These are phyloP conservation scores for Rattus norvegicus DNA, from an alignment of 2,113 vertebrate species.

Conservation along the genomic window DNA sequence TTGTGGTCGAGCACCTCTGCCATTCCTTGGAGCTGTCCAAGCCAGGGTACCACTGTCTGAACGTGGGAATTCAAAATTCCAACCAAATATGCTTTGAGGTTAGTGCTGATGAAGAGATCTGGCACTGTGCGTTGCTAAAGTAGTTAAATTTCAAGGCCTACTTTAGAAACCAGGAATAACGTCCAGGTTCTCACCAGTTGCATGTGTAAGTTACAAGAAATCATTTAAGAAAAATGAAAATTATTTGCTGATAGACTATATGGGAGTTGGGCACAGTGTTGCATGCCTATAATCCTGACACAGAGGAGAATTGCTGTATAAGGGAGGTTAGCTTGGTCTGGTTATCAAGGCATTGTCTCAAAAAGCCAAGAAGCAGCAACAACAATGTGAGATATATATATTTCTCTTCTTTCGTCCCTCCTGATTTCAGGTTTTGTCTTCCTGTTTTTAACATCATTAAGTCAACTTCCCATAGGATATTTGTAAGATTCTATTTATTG, in stretches of 20 bases:
- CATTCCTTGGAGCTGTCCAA: slow-evolving; percentile 43
- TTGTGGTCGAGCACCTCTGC: background rate
- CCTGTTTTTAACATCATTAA: background rate
- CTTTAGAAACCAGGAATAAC: slow-evolving; percentile 12
- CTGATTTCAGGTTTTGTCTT: background rate
- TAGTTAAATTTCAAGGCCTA: background rate
- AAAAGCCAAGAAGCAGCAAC: background rate
- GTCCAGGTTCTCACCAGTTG: background rate
- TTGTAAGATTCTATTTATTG: background rate
- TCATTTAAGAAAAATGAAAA: slow-evolving; percentile 19
- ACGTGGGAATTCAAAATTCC: slow-evolving; percentile 52
- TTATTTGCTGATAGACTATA: background rate
- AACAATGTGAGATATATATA: too few relatives aligned
- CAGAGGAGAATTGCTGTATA: background rate
- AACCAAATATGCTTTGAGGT: slow-evolving; percentile 14
- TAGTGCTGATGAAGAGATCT: background rate
- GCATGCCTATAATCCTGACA: background rate
- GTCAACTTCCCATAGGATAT: background rate
- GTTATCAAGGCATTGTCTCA: background rate
- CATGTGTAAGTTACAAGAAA: background rate
- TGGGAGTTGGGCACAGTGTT: background rate
- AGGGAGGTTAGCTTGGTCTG: background rate
- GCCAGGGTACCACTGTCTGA: slow-evolving; percentile 47
- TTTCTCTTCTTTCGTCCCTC: background rate
- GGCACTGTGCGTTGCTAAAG: background rate